A percentile compares a stretch with the other conserved stretches of the same genome.
These are phyloP conservation scores for Bucco capensis DNA, from an alignment of 2,113 vertebrate species.

Conservation along the genomic window DNA sequence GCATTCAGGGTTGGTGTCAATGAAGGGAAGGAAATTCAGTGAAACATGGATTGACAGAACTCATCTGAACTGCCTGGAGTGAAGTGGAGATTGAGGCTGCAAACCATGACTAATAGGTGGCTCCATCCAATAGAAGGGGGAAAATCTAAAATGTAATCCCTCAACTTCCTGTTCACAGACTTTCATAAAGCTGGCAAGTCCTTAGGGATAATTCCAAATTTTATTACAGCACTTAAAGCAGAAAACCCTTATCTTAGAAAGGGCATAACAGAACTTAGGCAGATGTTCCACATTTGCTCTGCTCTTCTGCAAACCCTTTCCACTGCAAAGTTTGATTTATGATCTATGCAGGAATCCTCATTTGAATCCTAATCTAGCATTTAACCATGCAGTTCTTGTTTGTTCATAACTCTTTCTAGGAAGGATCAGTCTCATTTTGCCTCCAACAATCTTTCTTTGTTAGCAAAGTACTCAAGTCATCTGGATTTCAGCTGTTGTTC, in stretches of 20 bases:
- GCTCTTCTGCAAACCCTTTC: not conserved
- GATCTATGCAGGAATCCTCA: not conserved
- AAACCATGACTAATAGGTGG: not conserved
- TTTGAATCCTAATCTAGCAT: conserved; percentile 22
- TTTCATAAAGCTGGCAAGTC: not conserved
- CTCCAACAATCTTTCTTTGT: conserved; percentile 52
- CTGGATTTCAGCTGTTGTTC: conserved; percentile 56
- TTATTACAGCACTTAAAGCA: not conserved
- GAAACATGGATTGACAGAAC: not conserved
- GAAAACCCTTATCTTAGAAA: not conserved
- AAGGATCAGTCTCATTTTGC: conserved; percentile 30
- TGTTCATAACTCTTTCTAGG: conserved; percentile 41
- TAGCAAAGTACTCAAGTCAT: conserved; percentile 36
- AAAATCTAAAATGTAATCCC: not conserved
- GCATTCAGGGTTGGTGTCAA: not conserved
- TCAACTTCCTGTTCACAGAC: not conserved
- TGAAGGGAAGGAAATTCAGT: not conserved
- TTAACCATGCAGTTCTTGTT: not conserved
- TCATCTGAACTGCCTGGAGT: not conserved
- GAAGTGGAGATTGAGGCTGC: not conserved
- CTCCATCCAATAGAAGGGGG: not conserved
- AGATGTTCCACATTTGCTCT: not conserved
- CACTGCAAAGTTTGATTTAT: not conserved
- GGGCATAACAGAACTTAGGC: not conserved
- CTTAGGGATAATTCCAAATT: not conserved